Percentiles rank a stretch among this genome's conserved stretches.
These are phyloP conservation scores for Paraescarpia echinospica DNA, from an alignment of 1,140 invertebrate species.

Conservation along the genomic window DNA sequence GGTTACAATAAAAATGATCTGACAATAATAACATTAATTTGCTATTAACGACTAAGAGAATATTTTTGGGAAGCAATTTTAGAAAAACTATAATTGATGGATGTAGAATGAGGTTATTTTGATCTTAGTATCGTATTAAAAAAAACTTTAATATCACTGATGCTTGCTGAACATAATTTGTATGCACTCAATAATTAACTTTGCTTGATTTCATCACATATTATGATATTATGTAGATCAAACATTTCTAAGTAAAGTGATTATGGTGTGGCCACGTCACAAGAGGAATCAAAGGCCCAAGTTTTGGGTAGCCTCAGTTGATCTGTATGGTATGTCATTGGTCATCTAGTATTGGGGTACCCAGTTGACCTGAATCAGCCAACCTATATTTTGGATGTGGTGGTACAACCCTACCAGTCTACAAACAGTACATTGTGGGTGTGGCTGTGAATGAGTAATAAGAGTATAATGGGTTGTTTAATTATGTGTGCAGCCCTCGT, in stretches of 20 bases:
- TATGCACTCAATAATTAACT: neutral
- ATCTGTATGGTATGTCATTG: neutral
- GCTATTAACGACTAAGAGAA: too few relatives aligned
- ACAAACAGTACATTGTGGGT: too few relatives aligned
- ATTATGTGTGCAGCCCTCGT: too few relatives aligned
- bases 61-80: neutral
- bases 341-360: neutral
- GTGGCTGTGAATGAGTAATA: too few relatives aligned
- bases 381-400: too few relatives aligned
- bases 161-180: neutral
- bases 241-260: neutral
- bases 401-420: too few relatives aligned
- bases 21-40: too few relatives aligned
- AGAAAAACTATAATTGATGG: neutral
- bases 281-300: neutral
- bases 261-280: neutral
- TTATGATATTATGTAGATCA: neutral
- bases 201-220: neutral
- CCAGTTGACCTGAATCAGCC: too few relatives aligned
- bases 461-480: too few relatives aligned
- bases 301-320: neutral
- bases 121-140: too few relatives aligned
- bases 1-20: too few relatives aligned
- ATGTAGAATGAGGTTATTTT: too few relatives aligned
- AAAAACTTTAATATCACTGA: neutral